Percentiles rank a stretch among this genome's conserved stretches.
phyloP scores from a whole-genome alignment of 2,113 vertebrate species.

The Pampusana beccarii region DNA sequence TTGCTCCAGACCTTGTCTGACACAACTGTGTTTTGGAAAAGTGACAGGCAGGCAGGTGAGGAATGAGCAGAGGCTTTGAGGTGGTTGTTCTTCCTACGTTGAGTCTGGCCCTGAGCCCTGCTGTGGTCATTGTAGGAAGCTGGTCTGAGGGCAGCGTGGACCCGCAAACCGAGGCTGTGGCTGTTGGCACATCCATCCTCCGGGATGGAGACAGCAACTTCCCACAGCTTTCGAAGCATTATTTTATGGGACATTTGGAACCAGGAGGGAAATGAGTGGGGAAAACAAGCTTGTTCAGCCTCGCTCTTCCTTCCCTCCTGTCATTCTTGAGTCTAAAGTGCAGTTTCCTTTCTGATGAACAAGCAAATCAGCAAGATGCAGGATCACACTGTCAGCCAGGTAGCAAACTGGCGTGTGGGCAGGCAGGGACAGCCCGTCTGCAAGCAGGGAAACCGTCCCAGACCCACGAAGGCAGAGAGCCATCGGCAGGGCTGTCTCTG shows the following conservation, averaged over 20 bases:
- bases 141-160: background rate
- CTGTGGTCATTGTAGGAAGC: background rate
- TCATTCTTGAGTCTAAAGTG: background rate
- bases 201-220: background rate
- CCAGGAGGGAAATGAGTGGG: background rate
- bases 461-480: background rate
- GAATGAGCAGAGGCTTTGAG: background rate
- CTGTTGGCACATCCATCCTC: background rate
- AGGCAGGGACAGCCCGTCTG: background rate
- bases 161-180: background rate
- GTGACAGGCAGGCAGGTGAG: background rate
- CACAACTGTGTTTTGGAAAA: background rate
- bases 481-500: background rate
- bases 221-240: background rate
- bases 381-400: background rate
- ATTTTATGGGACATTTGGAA: background rate
- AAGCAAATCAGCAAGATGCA: background rate
- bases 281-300: background rate
- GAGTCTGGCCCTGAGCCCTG: background rate
- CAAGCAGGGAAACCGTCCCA: background rate
- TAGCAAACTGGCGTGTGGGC: background rate
- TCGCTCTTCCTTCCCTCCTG: constrained; percentile 7
- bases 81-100: fast-evolving
- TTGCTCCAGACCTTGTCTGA: background rate
- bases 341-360: constrained; percentile 26